These are phyloP conservation scores for Scelioninae gen. 1 DNA, from an alignment of 2,888 invertebrate genomes.

Conservation along the genomic window DNA sequence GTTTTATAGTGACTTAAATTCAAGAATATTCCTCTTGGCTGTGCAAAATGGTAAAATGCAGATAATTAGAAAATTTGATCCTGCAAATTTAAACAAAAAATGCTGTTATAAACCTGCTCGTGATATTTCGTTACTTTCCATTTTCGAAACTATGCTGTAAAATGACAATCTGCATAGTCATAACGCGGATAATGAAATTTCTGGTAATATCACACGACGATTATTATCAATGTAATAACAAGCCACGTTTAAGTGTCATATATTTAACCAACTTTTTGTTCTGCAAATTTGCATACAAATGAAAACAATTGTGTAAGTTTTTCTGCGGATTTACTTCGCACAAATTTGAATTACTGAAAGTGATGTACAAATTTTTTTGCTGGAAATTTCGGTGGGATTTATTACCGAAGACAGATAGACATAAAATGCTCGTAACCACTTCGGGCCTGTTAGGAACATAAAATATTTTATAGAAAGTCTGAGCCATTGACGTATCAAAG, in stretches of 20 bases:
- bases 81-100: not conserved
- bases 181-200: constrained; percentile 44
- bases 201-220: constrained; percentile 24
- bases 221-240: constrained; percentile 42
- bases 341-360: constrained; percentile 1
- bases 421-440: constrained; percentile 9
- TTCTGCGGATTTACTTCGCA: not conserved
- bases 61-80: no score
- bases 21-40: no score
- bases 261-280: constrained; percentile 24
- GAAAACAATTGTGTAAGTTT: constrained; percentile 17
- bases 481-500: not conserved
- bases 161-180: constrained; percentile 30
- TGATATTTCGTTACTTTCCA: not conserved
- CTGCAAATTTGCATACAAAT: constrained; percentile 34
- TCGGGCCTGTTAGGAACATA: not conserved
- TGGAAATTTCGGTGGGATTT: not conserved
- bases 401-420: constrained; percentile 7
- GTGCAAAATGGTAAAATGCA: no score
- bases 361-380: not conserved
- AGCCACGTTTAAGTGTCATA: constrained; percentile 7
- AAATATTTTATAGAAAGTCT: constrained; percentile 11
- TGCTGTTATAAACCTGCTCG: not conserved
- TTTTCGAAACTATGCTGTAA: constrained; percentile 13
- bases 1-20: no score